phyloP scores from a whole-genome alignment of 2,113 vertebrate species.

The Crypturellus undulatus region DNA sequence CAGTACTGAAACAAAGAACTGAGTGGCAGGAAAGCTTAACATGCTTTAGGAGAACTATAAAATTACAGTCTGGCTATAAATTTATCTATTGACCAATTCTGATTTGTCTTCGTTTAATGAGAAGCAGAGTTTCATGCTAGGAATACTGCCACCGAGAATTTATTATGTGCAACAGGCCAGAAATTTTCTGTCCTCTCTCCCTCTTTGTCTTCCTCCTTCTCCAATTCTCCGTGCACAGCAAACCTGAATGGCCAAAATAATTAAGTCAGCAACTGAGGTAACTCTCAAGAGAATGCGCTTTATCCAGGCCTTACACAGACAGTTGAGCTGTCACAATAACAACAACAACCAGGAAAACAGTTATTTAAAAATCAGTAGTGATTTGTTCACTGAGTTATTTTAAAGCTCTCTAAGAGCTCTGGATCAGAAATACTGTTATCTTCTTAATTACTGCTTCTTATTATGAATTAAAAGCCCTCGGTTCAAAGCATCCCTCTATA shows the following conservation, averaged over 20 bases:
- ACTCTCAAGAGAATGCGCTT: background rate
- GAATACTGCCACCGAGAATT: background rate
- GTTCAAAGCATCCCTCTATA: slow-evolving; percentile 7
- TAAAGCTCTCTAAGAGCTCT: slow-evolving; percentile 1
- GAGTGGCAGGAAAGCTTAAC: background rate
- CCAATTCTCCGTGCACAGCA: background rate
- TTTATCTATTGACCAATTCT: background rate
- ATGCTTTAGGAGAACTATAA: background rate
- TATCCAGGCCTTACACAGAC: background rate
- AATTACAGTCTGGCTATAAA: background rate
- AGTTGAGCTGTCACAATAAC: background rate
- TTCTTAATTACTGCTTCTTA: slow-evolving; percentile 41
- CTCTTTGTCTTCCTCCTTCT: background rate
- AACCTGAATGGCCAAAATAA: background rate
- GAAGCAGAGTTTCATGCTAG: background rate
- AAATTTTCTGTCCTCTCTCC: background rate
- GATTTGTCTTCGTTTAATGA: background rate
- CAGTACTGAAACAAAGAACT: background rate
- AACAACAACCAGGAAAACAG: slow-evolving; percentile 15
- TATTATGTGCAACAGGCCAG: background rate
- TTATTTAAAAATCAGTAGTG: slow-evolving; percentile 14
- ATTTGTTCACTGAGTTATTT: slow-evolving; percentile 26
- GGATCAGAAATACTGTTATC: slow-evolving; percentile 21
- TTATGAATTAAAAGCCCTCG: slow-evolving; percentile 5
- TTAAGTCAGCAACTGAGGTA: background rate